Percentiles rank a stretch among this genome's conserved stretches.
Conservation (phyloP, 2,888 invertebrate species). For the Pedicia rivosa region DNA sequence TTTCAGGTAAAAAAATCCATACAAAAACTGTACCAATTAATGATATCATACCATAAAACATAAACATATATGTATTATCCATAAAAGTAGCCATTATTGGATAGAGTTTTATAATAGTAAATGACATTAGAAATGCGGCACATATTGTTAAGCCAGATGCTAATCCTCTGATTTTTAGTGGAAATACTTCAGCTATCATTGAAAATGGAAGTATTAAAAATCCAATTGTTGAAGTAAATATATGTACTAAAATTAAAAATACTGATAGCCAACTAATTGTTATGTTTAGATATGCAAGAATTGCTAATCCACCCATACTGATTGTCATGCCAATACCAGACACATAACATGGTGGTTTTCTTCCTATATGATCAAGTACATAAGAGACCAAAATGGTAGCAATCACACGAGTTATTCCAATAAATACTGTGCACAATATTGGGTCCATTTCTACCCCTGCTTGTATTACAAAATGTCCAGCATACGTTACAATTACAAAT, state of each 20-base stretch:
- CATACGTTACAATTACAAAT: slow-evolving; percentile 55
- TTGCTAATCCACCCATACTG: slow-evolving; percentile 40
- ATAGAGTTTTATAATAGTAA: slow-evolving; percentile 47
- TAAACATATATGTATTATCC: slow-evolving; percentile 43
- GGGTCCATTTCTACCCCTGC: slow-evolving; percentile 44
- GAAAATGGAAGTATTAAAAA: slow-evolving; percentile 52
- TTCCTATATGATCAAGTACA: slow-evolving; percentile 41
- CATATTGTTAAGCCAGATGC: slow-evolving; percentile 50
- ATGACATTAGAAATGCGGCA: slow-evolving; percentile 44
- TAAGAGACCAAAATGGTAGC: slow-evolving; percentile 46
- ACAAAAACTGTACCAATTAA: too few species aligned
- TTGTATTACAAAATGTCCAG: slow-evolving; percentile 45
- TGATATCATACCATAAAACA: slow-evolving; percentile 41
- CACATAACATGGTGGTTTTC: slow-evolving; percentile 45
- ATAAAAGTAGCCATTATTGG: slow-evolving; percentile 40
- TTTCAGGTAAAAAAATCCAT: too few species aligned
- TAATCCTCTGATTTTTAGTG: slow-evolving; percentile 41
- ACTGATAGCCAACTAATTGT: slow-evolving; percentile 28
- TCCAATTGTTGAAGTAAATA: slow-evolving; percentile 34
- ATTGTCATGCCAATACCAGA: slow-evolving; percentile 45
- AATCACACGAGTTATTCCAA: slow-evolving; percentile 44
- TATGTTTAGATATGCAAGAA: too few species aligned
- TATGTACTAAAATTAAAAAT: slow-evolving; percentile 22
- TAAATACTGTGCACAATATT: slow-evolving; percentile 45
- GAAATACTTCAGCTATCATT: slow-evolving; percentile 57